Evolutionary conservation across 2,113 vertebrate species (phyloP).

Genomic region (Pontoporia blainvillei): DNA sequence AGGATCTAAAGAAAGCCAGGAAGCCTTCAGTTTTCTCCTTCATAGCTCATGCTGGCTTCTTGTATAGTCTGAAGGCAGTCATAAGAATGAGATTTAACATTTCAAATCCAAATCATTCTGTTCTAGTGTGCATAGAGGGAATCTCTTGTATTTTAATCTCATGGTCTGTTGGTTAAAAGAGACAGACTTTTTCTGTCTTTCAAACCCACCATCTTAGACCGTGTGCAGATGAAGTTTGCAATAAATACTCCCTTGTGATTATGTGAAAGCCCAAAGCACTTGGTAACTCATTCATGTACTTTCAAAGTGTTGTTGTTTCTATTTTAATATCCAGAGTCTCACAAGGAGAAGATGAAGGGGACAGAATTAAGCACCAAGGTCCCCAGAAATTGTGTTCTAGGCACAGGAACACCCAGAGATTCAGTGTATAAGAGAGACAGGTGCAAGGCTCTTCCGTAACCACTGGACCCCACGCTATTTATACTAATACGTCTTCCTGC

Average conservation of each 20-base stretch:
- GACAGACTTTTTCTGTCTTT: background rate
- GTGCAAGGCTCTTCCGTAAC: background rate
- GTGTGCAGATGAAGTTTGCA: background rate
- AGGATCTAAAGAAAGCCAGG: background rate
- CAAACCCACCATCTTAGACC: background rate
- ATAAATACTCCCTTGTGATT: background rate
- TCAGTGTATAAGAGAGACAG: background rate
- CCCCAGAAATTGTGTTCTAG: background rate
- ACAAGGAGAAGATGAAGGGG: background rate
- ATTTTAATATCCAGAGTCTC: background rate
- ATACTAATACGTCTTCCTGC: background rate
- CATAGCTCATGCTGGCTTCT: background rate
- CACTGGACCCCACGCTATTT: background rate
- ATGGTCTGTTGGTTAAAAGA: slow-evolving; percentile 16
- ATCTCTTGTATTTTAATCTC: background rate
- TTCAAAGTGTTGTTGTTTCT: background rate
- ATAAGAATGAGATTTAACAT: background rate
- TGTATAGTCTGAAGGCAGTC: background rate
- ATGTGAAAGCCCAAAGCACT: background rate
- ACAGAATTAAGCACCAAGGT: background rate
- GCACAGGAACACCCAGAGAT: background rate
- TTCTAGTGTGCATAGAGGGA: background rate
- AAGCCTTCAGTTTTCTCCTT: background rate
- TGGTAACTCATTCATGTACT: background rate
- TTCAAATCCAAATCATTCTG: slow-evolving; percentile 4